Conservation (phyloP, 2,113 vertebrate species). For the Notarius lentiginosus region DNA sequence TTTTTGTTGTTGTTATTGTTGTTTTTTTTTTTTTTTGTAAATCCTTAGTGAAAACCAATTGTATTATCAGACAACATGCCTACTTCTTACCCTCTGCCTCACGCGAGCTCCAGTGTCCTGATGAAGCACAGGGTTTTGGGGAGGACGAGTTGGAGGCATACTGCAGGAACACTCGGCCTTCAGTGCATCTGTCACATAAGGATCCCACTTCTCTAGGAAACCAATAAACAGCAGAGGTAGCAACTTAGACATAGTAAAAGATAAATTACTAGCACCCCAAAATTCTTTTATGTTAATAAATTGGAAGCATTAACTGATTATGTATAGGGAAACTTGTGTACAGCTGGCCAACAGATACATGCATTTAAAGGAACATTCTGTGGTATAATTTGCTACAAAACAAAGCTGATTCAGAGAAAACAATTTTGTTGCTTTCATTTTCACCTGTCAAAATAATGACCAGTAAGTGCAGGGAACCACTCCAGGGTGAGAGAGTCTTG, state of each 20-base stretch:
- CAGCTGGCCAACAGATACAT: neutral
- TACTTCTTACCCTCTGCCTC: constrained; percentile 90
- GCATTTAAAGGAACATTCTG: neutral
- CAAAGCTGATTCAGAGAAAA: constrained; percentile 2
- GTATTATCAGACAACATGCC: neutral
- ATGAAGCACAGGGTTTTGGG: constrained; percentile 88
- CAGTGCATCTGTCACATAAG: constrained; percentile 90
- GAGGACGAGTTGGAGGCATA: constrained; percentile 93
- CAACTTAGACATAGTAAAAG: constrained; percentile 81
- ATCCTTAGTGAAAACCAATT: neutral
- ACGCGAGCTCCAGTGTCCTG: constrained; percentile 95
- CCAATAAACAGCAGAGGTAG: constrained; percentile 85
- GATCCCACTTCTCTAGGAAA: constrained; percentile 99
- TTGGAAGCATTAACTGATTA: neutral
- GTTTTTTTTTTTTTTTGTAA: neutral
- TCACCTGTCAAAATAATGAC: constrained; percentile 97
- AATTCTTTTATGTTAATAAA: neutral
- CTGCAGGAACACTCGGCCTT: constrained; percentile 87
- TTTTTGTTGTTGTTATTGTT: neutral
- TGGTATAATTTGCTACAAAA: neutral
- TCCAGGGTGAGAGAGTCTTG: constrained; percentile 81
- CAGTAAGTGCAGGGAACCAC: constrained; percentile 93
- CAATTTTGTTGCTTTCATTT: constrained; percentile 49
- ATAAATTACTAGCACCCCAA: neutral
- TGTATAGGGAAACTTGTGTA: neutral